Evolutionary conservation across 2,113 vertebrate genomes (phyloP).

Genomic region (Gavia stellata): DNA sequence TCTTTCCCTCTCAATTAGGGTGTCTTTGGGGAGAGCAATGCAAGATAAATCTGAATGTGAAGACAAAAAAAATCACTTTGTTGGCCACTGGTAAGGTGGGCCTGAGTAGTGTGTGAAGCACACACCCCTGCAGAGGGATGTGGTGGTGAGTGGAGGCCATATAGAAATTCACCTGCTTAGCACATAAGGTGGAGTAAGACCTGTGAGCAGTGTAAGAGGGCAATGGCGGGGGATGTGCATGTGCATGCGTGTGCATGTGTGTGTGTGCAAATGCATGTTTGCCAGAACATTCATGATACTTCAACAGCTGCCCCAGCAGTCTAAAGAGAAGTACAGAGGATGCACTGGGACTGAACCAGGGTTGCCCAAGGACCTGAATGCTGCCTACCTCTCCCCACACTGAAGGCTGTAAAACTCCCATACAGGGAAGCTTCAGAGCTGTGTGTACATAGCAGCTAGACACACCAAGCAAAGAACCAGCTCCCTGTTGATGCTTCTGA

Average conservation of each 20-base stretch:
- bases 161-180: not conserved
- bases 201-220: not conserved
- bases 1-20: not conserved
- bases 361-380: not conserved
- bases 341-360: not conserved
- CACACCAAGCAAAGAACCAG: not conserved
- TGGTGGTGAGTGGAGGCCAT: not conserved
- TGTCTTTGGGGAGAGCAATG: not conserved
- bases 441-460: not conserved
- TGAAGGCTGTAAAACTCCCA: not conserved
- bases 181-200: not conserved
- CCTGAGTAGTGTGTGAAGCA: not conserved
- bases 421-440: not conserved
- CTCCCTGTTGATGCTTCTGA: not conserved
- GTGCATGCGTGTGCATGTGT: too few relatives aligned
- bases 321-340: not conserved
- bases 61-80: not conserved
- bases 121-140: not conserved
- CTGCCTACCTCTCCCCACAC: not conserved
- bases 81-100: not conserved
- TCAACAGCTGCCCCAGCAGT: not conserved
- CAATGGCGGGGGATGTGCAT: rapidly evolving
- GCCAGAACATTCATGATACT: not conserved
- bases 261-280: not conserved
- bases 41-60: not conserved